phyloP scores from a whole-genome alignment of 1,140 invertebrate species.

The Lordiphosa stackelbergi region DNA sequence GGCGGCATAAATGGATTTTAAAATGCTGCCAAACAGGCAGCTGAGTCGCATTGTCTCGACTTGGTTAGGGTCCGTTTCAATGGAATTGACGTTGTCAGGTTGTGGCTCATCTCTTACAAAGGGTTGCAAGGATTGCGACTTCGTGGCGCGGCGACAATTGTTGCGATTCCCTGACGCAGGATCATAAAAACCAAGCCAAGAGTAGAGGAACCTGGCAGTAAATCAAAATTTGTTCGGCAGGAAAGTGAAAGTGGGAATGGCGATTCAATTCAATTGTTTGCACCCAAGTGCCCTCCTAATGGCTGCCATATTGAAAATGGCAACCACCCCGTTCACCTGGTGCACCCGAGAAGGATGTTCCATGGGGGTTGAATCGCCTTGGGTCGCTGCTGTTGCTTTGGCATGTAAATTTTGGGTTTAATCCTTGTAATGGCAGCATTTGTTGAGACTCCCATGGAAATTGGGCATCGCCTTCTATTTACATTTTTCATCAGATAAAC shows the following conservation, averaged over 20 bases:
- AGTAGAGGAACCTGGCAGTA: slow-evolving; percentile 30
- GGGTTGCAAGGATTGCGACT: slow-evolving; percentile 41
- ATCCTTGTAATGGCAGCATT: slow-evolving; percentile 68
- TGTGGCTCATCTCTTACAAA: slow-evolving; percentile 33
- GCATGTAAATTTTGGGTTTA: slow-evolving; percentile 59
- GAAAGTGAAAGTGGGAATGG: slow-evolving; percentile 46
- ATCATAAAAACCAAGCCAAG: slow-evolving; percentile 41
- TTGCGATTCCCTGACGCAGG: slow-evolving; percentile 54
- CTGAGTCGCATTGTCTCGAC: slow-evolving; percentile 49
- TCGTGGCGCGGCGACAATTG: slow-evolving; percentile 51
- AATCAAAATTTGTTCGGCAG: slow-evolving; percentile 48
- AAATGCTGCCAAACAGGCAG: slow-evolving; percentile 69
- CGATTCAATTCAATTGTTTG: slow-evolving; percentile 19
- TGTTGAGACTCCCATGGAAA: slow-evolving; percentile 57
- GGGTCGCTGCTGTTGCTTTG: slow-evolving; percentile 41
- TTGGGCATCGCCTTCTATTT: slow-evolving; percentile 31
- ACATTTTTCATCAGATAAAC: slow-evolving; percentile 30
- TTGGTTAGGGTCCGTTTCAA: slow-evolving; percentile 40
- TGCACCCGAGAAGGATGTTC: slow-evolving; percentile 18
- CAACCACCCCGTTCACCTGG: slow-evolving; percentile 43
- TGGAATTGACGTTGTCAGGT: slow-evolving; percentile 58
- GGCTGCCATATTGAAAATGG: slow-evolving; percentile 44
- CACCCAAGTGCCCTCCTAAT: slow-evolving; percentile 3
- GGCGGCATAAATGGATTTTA: slow-evolving; percentile 70
- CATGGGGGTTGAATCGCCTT: slow-evolving; percentile 23